Percentiles rank a stretch among this genome's conserved stretches.
phyloP scores from a whole-genome alignment of 2,888 invertebrate species.

The Liposcelis brunnea region DNA sequence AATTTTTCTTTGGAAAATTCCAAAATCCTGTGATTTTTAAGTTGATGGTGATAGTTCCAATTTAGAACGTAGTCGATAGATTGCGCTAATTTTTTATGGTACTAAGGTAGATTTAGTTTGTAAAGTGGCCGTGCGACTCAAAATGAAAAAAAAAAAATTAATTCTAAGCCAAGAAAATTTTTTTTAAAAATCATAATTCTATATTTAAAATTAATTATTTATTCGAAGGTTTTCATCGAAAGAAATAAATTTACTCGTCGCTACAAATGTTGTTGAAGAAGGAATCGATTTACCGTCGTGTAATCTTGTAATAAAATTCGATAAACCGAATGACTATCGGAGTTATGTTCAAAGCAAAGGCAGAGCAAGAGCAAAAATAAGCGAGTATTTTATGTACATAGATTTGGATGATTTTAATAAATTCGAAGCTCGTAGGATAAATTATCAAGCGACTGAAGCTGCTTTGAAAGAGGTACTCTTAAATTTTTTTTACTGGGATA shows the following conservation, averaged over 20 bases:
- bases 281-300: slow-evolving; percentile 76
- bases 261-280: slow-evolving; percentile 76
- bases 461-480: slow-evolving; percentile 31
- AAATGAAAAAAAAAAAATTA: slow-evolving; percentile 6
- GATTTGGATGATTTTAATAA: slow-evolving; percentile 3
- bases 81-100: no score
- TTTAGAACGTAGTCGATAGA: no score
- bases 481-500: no score
- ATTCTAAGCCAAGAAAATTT: not conserved
- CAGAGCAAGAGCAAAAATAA: slow-evolving; percentile 50
- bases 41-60: no score
- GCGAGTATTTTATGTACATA: slow-evolving; percentile 29
- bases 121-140: not conserved
- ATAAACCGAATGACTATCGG: slow-evolving; percentile 49
- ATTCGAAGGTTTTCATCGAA: slow-evolving; percentile 40
- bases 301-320: slow-evolving; percentile 59
- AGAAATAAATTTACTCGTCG: slow-evolving; percentile 44
- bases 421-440: slow-evolving; percentile 1
- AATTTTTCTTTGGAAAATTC: not conserved
- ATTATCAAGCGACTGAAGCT: slow-evolving; percentile 33
- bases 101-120: not conserved
- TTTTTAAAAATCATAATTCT: not conserved
- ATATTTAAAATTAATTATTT: not conserved
- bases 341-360: slow-evolving; percentile 85
- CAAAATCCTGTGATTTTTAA: no score